Percentiles rank a stretch among this genome's conserved stretches.
These are phyloP conservation scores for Hemicentrotus pulcherrimus DNA, from an alignment of 35 echinoderm and acorn worm genomes.

Conservation along the genomic window DNA sequence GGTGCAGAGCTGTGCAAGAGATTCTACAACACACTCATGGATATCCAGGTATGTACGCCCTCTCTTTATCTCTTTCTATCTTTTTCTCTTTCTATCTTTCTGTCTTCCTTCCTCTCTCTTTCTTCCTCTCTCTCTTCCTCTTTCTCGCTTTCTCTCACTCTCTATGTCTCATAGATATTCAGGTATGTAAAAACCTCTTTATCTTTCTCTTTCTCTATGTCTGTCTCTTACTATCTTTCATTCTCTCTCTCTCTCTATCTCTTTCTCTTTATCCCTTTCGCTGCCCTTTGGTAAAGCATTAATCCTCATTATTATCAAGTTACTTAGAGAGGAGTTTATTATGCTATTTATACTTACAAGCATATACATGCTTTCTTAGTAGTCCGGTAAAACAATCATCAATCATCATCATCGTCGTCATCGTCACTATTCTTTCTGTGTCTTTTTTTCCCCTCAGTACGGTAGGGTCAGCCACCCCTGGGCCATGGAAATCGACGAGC, in stretches of 20 bases:
- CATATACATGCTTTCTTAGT: too few species aligned
- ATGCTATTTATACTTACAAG: too few species aligned
- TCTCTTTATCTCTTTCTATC: not conserved
- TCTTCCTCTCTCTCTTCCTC: not conserved
- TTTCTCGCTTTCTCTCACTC: not conserved
- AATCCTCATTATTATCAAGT: too few species aligned
- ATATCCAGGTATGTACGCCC: constrained; percentile 77
- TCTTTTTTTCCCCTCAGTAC: not conserved
- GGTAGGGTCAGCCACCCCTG: not conserved
- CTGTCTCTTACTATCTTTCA: not conserved
- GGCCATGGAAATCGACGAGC: constrained; percentile 32
- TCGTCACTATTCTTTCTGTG: not conserved
- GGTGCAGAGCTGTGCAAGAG: constrained; percentile 66
- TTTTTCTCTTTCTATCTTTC: not conserved
- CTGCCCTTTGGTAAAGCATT: not conserved
- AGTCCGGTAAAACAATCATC: not conserved
- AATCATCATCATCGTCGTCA: not conserved
- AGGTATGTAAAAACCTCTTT: not conserved
- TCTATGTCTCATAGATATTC: not conserved
- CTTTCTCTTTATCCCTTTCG: not conserved
- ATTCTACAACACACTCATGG: constrained; percentile 79
- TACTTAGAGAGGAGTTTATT: too few species aligned
- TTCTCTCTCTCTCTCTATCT: not conserved
- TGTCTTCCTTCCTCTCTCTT: not conserved
- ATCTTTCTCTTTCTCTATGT: not conserved